A percentile compares a stretch with the other conserved stretches of the same genome.
phyloP scores from a whole-genome alignment of 2,797 vertebrate genomes.

The Sphaeramia orbicularis region DNA sequence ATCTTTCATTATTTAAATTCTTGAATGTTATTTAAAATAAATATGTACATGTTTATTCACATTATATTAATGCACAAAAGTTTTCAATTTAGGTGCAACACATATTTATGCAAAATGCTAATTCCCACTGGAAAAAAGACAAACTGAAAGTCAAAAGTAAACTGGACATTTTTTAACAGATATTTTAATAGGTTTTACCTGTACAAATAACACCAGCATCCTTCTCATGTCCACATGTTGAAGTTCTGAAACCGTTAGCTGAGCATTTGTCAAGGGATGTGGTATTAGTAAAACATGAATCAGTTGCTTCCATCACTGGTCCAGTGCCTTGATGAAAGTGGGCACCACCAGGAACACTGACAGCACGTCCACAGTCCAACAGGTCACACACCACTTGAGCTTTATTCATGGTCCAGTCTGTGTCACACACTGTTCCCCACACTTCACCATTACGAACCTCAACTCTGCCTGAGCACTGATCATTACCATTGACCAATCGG shows the following conservation, averaged over 20 bases:
- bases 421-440: constrained; percentile 77
- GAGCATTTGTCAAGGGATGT: constrained; percentile 62
- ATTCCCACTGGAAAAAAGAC: constrained; percentile 43
- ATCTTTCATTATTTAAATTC: too few species aligned
- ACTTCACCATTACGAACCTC: constrained; percentile 55
- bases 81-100: too few species aligned
- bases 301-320: too few species aligned
- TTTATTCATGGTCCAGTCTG: constrained; percentile 70
- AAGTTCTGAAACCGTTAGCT: constrained; percentile 46
- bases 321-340: too few species aligned
- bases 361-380: too few species aligned
- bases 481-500: constrained; percentile 40
- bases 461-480: constrained; percentile 74
- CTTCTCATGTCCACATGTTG: constrained; percentile 60
- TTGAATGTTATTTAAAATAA: too few species aligned
- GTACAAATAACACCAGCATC: constrained; percentile 67
- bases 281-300: constrained; percentile 34
- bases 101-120: too few species aligned
- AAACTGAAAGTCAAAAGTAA: too few species aligned
- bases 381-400: too few species aligned
- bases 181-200: constrained; percentile 54
- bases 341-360: too few species aligned
- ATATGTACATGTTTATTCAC: too few species aligned
- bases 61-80: constrained; percentile 65
- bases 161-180: too few species aligned